These are phyloP conservation scores for Tetragonula carbonaria DNA, from an alignment of 2,888 invertebrate genomes.

Conservation along the genomic window DNA sequence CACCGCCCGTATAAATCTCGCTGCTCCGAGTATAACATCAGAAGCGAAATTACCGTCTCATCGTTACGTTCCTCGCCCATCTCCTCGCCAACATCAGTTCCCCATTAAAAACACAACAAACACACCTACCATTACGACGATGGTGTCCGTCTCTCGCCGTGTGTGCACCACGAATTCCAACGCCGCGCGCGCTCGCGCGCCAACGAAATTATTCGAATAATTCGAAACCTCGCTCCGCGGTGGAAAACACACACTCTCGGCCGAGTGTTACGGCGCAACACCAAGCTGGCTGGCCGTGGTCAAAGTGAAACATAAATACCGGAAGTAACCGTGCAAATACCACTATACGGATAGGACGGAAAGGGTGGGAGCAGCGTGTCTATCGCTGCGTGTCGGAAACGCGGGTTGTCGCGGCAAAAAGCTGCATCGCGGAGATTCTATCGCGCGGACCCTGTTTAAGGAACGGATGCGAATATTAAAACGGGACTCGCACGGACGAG, in stretches of 20 bases:
- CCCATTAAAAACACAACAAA: conserved; percentile 14
- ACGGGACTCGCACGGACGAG: conserved; percentile 44
- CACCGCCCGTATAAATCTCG: not conserved
- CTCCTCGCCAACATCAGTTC: conserved; percentile 2
- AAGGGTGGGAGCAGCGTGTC: conserved; percentile 3
- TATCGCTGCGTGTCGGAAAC: conserved; percentile 49
- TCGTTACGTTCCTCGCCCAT: not conserved
- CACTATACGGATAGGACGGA: not conserved
- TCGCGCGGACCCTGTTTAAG: conserved; percentile 36
- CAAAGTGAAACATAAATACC: conserved; percentile 49
- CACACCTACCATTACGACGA: not conserved
- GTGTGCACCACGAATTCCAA: not conserved
- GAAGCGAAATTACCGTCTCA: not conserved
- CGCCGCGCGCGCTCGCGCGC: not conserved
- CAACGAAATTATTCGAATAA: conserved; percentile 14
- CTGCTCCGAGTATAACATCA: not conserved
- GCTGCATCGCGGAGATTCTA: conserved; percentile 56
- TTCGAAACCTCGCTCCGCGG: not conserved
- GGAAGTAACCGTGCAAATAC: conserved; percentile 53
- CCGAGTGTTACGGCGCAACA: too few relatives aligned
- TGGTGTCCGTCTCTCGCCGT: not conserved
- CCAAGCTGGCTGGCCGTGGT: not conserved
- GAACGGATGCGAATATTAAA: conserved; percentile 53
- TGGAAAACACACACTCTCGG: too few relatives aligned
- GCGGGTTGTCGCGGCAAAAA: conserved; percentile 53